Evolutionary conservation across 23 tunicate genomes (phyloP), one percentile per base, ranked within the genome.

Genomic region (Styela plicata): DNA sequence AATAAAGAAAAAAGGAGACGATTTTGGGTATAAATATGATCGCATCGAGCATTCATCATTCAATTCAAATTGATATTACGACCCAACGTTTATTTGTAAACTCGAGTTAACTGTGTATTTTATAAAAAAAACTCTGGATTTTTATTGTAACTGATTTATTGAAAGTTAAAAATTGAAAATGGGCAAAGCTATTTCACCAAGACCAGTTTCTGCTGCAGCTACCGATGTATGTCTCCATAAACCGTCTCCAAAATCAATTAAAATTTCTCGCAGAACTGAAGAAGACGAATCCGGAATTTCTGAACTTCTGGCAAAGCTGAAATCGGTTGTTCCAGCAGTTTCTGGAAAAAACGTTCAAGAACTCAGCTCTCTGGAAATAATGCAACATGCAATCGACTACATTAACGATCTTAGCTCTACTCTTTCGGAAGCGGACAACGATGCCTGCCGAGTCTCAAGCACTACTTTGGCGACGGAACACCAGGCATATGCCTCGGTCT

Each of bases 381-480:
- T 89, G 64, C 89, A 89, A 74, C 88, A 89, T 69, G 88, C 94
- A 2, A 89, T 89, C 61, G 83, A 85, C 23, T 89, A 89, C 69
- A 89, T 89, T 35, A 77, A 86, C 63, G 85, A 89, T 24, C 79
- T 89, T 74, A 78, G 88, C 80, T 33, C 69, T 13, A 75, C 70
- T 74, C 36, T 89, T 66, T 75, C 79, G 20, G 85, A 34, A 62
- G 80, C 78, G 20, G 84, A 65, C 71, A 17, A 44, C 7, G 63
- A 76, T 52, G 81, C 37, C 30, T 21, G 29, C 27, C 44, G 18
- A 19, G 27, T 53, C n/a, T 27, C 35, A 28, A 71, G 77, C 36
- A 71, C 24, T 71, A 29, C 34, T 3, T 33, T 27, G 32, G 24
- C 81, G 65, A 53, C 81, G 2, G 66, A 76, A 25, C 81, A 76